Evolutionary conservation across 2,113 vertebrate genomes (phyloP).

Genomic region (Hiodon tergisus): DNA sequence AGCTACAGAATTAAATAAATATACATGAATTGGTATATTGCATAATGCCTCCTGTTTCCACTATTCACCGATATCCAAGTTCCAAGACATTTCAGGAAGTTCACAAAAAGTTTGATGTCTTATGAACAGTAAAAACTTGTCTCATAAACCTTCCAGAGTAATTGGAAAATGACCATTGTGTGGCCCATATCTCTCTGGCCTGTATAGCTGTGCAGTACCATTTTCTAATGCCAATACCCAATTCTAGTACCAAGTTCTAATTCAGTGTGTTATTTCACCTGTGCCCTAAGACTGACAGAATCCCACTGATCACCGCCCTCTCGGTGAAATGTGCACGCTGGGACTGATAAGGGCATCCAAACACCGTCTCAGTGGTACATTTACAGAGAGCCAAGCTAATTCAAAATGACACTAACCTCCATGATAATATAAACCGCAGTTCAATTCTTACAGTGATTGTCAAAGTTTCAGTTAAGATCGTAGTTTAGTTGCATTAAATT

Average conservation of each 20-base stretch:
- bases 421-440: slow-evolving; percentile 34
- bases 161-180: not conserved
- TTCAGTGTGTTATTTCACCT: not conserved
- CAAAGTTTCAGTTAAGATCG: slow-evolving; percentile 53
- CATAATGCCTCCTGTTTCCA: not conserved
- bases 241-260: not conserved
- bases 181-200: not conserved
- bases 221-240: not conserved
- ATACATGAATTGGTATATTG: no score
- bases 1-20: no score
- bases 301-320: slow-evolving; percentile 3
- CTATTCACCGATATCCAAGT: no score
- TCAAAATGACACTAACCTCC: slow-evolving; percentile 37
- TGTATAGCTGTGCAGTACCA: not conserved
- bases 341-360: not conserved
- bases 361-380: not conserved
- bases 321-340: not conserved
- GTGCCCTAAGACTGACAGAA: not conserved
- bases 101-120: not conserved
- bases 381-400: slow-evolving; percentile 33
- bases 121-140: no score
- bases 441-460: slow-evolving; percentile 43
- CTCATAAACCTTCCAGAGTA: no score
- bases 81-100: not conserved
- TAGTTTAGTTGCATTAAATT: slow-evolving; percentile 57